A percentile compares a stretch with the other conserved stretches of the same genome.
These are phyloP conservation scores for Neomonachus schauinslandi DNA, from an alignment of 2,113 vertebrate genomes.

Conservation along the genomic window DNA sequence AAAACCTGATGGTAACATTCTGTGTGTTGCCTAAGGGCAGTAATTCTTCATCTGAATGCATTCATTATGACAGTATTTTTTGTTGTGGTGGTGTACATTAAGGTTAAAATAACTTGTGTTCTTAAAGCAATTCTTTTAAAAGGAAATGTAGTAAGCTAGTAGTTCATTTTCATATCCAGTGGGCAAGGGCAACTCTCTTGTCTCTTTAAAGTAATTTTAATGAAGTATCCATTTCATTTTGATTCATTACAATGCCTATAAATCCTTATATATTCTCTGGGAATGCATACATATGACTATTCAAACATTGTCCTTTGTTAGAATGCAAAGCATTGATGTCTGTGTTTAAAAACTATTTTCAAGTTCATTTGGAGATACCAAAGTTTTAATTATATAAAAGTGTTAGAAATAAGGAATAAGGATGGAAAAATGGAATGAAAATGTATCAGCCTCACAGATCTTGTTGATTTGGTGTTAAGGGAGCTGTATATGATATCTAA, in stretches of 20 bases:
- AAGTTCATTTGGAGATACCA: constrained; percentile 26
- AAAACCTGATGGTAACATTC: constrained; percentile 23
- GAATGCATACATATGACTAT: background rate
- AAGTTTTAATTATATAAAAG: constrained; percentile 60
- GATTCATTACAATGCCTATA: background rate
- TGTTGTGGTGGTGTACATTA: constrained; percentile 34
- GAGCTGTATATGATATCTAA: constrained; percentile 20
- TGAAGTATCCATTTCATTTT: constrained; percentile 52
- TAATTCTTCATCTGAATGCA: constrained; percentile 42
- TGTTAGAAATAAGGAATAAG: constrained; percentile 18
- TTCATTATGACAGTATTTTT: background rate
- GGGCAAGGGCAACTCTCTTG: background rate
- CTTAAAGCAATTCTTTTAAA: constrained; percentile 37
- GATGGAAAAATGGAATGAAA: background rate
- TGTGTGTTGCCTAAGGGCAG: constrained; percentile 7
- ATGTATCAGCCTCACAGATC: background rate
- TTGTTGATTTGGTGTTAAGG: constrained; percentile 34
- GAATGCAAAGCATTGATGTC: background rate
- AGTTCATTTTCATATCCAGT: constrained; percentile 22
- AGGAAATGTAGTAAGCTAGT: constrained; percentile 17
- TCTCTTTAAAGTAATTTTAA: constrained; percentile 53
- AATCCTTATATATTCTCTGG: background rate
- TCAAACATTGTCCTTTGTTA: constrained; percentile 1
- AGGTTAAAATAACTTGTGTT: constrained; percentile 52
- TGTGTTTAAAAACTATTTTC: constrained; percentile 55